Percentiles rank a stretch among this genome's conserved stretches.
Evolutionary conservation across 2,888 invertebrate species (phyloP).

Genomic region (Magallana nippona): DNA sequence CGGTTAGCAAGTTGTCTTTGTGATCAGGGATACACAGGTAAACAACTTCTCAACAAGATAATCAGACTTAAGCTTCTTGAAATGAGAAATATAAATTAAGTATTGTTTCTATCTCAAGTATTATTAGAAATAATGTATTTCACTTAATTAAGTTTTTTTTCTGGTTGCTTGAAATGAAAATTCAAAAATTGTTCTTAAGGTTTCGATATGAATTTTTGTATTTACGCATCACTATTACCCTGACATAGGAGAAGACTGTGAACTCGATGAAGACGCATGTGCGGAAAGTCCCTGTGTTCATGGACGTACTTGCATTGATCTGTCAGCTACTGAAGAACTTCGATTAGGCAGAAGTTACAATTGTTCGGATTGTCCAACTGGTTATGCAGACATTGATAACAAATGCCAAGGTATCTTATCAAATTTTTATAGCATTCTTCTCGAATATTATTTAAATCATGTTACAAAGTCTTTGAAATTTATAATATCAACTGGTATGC

Average conservation of each 20-base stretch:
- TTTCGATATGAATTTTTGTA: no score
- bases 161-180: neutral
- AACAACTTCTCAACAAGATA: neutral
- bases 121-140: no score
- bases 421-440: no score
- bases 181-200: no score
- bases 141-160: no score
- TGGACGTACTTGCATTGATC: slow-evolving; percentile 21
- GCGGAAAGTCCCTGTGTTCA: slow-evolving; percentile 2
- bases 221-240: no score
- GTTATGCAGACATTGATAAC: slow-evolving; percentile 25
- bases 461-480: no score
- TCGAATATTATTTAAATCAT: neutral
- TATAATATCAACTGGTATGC: neutral
- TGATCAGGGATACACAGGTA: slow-evolving; percentile 24
- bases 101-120: no score
- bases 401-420: slow-evolving; percentile 41
- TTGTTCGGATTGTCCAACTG: slow-evolving; percentile 39
- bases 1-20: slow-evolving; percentile 29
- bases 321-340: slow-evolving; percentile 1
- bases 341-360: slow-evolving; percentile 29
- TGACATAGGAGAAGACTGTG: slow-evolving; percentile 25
- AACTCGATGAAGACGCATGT: slow-evolving; percentile 12
- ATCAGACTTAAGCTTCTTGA: neutral
- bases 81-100: neutral